Evolutionary conservation across 2,113 vertebrate genomes (phyloP).

Genomic region (Sapayoa aenigma): DNA sequence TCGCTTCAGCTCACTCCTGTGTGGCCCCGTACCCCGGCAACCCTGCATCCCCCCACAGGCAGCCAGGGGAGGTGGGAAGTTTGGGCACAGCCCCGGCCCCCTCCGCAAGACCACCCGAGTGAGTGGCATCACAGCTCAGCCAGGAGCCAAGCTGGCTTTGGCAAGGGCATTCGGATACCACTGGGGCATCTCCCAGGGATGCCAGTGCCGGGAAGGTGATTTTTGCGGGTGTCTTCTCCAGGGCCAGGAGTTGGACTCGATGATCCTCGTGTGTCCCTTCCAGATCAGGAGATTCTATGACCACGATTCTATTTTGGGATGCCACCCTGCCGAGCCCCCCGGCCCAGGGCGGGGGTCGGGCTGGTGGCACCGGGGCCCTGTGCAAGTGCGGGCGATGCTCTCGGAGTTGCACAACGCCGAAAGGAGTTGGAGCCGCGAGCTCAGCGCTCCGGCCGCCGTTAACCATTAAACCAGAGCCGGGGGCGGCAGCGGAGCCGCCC

Average conservation of each 20-base stretch:
- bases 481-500: not conserved
- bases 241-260: not conserved
- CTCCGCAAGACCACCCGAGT: rapidly evolving
- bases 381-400: not conserved
- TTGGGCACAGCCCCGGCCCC: not conserved
- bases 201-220: not conserved
- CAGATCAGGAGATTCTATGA: not conserved
- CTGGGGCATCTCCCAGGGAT: not conserved
- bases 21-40: not conserved
- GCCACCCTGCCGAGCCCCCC: not conserved
- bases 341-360: not conserved
- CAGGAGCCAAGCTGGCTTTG: rapidly evolving
- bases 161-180: rapidly evolving
- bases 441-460: slow-evolving; percentile 21
- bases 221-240: no score
- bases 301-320: not conserved
- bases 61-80: not conserved
- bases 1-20: not conserved
- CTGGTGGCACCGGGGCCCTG: not conserved
- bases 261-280: not conserved
- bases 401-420: slow-evolving; percentile 15
- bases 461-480: slow-evolving; percentile 50
- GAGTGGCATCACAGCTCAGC: not conserved
- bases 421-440: not conserved
- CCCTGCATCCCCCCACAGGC: not conserved